Base-by-base conservation (phyloP, 2,797 vertebrate genomes). In the Pampus argenteus region DNA sequence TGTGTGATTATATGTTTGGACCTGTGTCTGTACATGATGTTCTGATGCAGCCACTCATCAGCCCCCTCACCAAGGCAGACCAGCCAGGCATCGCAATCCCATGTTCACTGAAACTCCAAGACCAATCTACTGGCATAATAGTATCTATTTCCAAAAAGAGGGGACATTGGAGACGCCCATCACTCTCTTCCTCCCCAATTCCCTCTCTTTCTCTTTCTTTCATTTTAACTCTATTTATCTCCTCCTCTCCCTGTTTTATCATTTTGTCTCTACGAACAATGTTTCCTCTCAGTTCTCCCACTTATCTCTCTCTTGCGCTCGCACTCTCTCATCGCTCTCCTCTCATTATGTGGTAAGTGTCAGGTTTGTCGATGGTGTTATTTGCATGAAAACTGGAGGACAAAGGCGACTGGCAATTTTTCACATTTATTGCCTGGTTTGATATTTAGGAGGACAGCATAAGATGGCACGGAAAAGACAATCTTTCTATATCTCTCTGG, bases 371-470 rank as follows among this genome's bases (percentile, higher is more conserved):
- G 63, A 86, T 70, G 74, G 65, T 23, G 64, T 76, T 86, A 89
- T 91, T 89, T 89, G 88, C 89, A 90, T 88, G 88, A 87, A 87
- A 82, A 85, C 67, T 54, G 65, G 44, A 82, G 89, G 88, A 88
- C 84, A 86, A 85, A 76, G 77, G 76, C 72, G 31, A 69, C 52
- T 5, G 84, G 77, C 73, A 63, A 78, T 84, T 89, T 88, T 79
- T 92, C 82, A 84, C 78, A 74, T 86, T 80, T 61, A 85, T 71
- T 58, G 73, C 59, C 71, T 10, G 56, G 71, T 85, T 85, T 88
- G 86, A 88, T 89, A 86, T 88, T 88, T 79, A 52, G 71, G 66
- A 60, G 71, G 84, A 79, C 81, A 42, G 79, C 48, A 44, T 66
- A 69, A 64, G 87, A 82, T 40, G 64, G 70, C 47, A 38, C 2